Percentiles rank a stretch among this genome's conserved stretches.
Conservation (phyloP, 2,797 vertebrate species). For the Chlorospingus semifuscus region DNA sequence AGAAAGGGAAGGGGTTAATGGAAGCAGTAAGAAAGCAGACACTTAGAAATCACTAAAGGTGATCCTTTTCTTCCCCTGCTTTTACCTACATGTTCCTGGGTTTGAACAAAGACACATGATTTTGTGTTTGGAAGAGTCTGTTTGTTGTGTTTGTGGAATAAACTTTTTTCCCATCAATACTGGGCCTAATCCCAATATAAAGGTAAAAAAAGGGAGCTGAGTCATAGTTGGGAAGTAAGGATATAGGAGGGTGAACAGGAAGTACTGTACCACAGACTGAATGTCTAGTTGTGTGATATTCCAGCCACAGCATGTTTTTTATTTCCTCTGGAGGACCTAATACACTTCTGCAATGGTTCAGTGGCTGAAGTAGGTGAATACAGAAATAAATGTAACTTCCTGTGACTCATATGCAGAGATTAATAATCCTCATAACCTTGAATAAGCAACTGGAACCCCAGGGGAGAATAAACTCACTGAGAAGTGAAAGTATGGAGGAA, state of each 20-base stretch:
- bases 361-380: not conserved
- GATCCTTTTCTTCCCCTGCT: not conserved
- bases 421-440: constrained; percentile 2
- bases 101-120: not conserved
- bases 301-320: not conserved
- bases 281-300: not conserved
- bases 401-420: not conserved
- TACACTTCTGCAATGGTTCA: not conserved
- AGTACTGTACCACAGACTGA: not conserved
- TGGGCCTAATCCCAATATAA: not conserved
- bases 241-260: not conserved
- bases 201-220: not conserved
- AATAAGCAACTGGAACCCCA: not conserved
- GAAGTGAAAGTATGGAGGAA: constrained; percentile 1
- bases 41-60: not conserved
- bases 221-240: not conserved
- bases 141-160: not conserved
- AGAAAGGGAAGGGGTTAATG: not conserved
- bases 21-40: not conserved
- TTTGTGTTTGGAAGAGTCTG: not conserved
- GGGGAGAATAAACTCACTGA: constrained; percentile 12
- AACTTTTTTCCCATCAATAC: not conserved
- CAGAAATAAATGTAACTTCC: constrained; percentile 24
- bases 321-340: not conserved
- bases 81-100: not conserved